Conservation (phyloP, 2,113 vertebrate species). For the Picathartes gymnocephalus region DNA sequence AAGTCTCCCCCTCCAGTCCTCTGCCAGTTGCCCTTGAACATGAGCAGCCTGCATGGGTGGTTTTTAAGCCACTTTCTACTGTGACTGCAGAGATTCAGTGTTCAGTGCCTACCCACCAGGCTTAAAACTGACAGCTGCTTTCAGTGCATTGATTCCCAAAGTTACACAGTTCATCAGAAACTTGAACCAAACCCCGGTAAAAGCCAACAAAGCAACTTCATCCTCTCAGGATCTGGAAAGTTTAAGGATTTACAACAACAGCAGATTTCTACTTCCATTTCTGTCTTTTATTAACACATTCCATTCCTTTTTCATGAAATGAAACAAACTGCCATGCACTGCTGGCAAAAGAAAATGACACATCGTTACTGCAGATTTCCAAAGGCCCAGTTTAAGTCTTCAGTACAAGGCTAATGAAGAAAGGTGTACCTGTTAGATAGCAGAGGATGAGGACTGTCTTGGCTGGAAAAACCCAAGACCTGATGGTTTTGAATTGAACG, state of each 20-base stretch:
- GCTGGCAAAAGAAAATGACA: neutral
- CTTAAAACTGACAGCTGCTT: neutral
- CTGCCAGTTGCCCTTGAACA: neutral
- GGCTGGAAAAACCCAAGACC: neutral
- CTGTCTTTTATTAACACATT: neutral
- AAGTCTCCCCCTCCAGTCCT: neutral
- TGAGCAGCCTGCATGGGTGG: neutral
- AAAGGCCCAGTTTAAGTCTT: neutral
- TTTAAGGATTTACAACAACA: neutral
- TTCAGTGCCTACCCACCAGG: neutral
- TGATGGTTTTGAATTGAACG: neutral
- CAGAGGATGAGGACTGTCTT: neutral
- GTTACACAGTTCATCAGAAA: neutral
- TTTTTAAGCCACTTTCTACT: neutral
- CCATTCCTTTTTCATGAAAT: neutral
- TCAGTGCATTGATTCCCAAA: neutral
- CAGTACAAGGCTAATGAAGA: neutral
- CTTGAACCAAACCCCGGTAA: neutral
- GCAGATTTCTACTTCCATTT: neutral
- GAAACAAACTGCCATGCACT: neutral
- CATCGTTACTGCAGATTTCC: neutral
- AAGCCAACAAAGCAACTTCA: neutral
- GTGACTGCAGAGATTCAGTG: neutral
- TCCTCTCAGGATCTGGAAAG: neutral
- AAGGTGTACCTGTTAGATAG: fast-evolving